Base-by-base conservation (phyloP, 2,797 vertebrate species). In the Antrozous pallidus region DNA sequence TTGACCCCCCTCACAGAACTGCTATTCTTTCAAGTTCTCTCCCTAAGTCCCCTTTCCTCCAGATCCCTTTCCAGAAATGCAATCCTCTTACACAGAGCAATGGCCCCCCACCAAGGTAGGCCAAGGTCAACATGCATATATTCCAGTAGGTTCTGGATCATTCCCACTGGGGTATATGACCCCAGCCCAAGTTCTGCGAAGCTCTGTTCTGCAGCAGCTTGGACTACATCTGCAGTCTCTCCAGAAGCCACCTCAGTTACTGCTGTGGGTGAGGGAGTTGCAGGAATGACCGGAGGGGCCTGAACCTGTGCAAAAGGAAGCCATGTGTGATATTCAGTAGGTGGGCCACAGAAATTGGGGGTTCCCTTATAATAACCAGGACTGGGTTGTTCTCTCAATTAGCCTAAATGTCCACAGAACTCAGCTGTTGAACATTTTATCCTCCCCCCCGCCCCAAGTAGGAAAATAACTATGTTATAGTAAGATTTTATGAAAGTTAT, bases 61-160 rank as follows among this genome's bases (percentile, higher is more conserved):
- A 83, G 63, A 65, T 65, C 28, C 61, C 28, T 28, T 31, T 36
- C 65, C 45, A 90, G 28, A 61, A 61, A 83, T 79, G 33, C n/a
- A 38, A 4, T 42, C 38, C n/a, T 16, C 97, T 98, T 96, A 99
- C 99, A 99, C 79, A 95, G 94, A 67, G 98, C 98, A 17, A 99
- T 99, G 90, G 99, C 99, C 0, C 98, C 99, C 99, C 99, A 99
- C 99, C 99, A 99, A 22, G 99, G 99, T 36, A 99, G 93, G 42
- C 98, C 99, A 17, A 99, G 3, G 67, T 98, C 97, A 33, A 99
- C 36, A 79, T 99, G 99, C 56, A 99, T 96, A 94, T 96, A 98
- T 97, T 99, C 99, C 91, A 99, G 90, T 4, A 99, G 12, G 94
- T 98, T 99, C 98, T 99, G 99, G 92, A 99, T 96, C 36, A 99